phyloP scores from a whole-genome alignment of 2,113 vertebrate genomes.

The Columbina picui region DNA sequence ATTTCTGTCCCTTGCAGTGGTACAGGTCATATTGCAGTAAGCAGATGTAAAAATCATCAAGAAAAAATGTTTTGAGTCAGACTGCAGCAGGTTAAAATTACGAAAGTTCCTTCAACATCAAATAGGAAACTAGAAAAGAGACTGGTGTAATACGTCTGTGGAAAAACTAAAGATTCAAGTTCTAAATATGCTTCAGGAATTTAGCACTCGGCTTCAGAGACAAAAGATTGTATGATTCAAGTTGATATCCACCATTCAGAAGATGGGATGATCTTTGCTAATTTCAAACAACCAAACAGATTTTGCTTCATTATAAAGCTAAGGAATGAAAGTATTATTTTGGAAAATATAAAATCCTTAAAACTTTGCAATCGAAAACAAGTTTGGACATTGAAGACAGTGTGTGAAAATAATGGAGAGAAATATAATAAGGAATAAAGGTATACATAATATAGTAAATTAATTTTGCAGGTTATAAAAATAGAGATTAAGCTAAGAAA shows the following conservation, averaged over 20 bases:
- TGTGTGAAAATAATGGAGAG: background rate
- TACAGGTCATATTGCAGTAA: background rate
- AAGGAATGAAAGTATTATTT: background rate
- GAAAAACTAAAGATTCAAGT: background rate
- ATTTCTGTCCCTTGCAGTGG: background rate
- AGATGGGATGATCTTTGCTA: background rate
- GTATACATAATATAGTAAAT: background rate
- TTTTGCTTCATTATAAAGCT: background rate
- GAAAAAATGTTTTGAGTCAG: background rate
- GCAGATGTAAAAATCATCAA: background rate
- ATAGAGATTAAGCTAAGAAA: background rate
- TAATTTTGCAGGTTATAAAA: background rate
- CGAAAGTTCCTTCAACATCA: background rate
- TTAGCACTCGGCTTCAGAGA: background rate
- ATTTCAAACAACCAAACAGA: background rate
- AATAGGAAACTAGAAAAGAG: background rate
- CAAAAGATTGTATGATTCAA: background rate
- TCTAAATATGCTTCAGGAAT: background rate
- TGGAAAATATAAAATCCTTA: background rate
- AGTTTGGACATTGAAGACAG: background rate
- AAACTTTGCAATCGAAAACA: background rate
- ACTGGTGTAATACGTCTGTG: background rate
- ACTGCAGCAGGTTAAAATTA: background rate
- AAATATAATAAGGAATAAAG: background rate
- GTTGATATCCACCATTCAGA: background rate